These are phyloP conservation scores for Fregata magnificens DNA, from an alignment of 2,113 vertebrate genomes.

Conservation along the genomic window DNA sequence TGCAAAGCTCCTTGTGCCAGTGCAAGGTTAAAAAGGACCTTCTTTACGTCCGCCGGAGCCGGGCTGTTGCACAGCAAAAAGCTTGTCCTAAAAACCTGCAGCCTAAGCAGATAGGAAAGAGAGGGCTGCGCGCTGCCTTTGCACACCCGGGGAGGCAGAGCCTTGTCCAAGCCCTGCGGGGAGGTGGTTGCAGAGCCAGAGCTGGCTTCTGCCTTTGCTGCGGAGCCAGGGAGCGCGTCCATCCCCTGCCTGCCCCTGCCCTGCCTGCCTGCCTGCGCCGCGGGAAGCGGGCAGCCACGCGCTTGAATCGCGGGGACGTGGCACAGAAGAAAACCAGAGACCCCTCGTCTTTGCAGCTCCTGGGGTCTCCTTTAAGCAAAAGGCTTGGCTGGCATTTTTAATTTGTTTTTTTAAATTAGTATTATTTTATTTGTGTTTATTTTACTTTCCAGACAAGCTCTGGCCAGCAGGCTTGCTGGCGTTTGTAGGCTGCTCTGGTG, in stretches of 20 bases:
- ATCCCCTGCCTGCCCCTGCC: not conserved
- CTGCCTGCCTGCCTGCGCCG: not conserved
- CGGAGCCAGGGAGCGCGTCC: not conserved
- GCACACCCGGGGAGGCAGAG: not conserved
- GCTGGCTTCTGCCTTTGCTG: not conserved
- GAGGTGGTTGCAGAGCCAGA: not conserved
- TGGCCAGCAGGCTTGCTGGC: fast-evolving
- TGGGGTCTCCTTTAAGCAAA: not conserved
- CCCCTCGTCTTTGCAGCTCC: not conserved
- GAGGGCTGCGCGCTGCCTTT: not conserved
- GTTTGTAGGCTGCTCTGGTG: not conserved
- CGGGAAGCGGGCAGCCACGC: not conserved
- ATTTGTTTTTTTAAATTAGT: not conserved
- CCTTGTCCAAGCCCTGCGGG: not conserved
- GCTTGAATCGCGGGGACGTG: fast-evolving
- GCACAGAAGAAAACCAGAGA: not conserved
- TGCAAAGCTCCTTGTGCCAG: not conserved
- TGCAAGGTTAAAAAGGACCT: not conserved
- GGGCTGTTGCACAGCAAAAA: not conserved
- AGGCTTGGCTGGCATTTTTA: not conserved
- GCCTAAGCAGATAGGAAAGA: not conserved
- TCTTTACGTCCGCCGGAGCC: not conserved
- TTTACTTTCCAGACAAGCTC: not conserved
- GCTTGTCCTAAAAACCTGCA: not conserved
- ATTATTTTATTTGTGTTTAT: not conserved